These are phyloP conservation scores for Thalpophila matura DNA, from an alignment of 2,888 invertebrate species.

Conservation along the genomic window DNA sequence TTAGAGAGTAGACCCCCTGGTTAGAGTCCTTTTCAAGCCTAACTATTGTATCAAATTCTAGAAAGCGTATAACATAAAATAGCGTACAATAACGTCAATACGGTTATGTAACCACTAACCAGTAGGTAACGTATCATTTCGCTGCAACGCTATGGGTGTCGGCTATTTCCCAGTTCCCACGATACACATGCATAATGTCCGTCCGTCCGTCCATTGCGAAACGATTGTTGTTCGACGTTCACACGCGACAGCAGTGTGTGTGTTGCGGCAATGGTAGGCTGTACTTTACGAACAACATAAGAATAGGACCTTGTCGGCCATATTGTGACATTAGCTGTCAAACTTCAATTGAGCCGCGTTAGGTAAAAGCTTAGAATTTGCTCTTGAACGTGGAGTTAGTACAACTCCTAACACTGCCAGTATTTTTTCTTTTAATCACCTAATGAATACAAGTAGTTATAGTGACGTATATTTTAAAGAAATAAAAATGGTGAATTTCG, in stretches of 20 bases:
- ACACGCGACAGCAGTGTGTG: slow-evolving; percentile 69
- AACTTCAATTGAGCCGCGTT: slow-evolving; percentile 3
- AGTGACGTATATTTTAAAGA: too few relatives aligned
- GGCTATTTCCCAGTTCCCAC: slow-evolving; percentile 75
- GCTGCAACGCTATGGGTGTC: slow-evolving; percentile 66
- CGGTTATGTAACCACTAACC: slow-evolving; percentile 49
- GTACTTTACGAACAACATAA: slow-evolving; percentile 40
- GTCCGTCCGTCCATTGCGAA: slow-evolving; percentile 70
- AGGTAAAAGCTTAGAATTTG: background rate
- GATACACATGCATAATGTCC: slow-evolving; percentile 73
- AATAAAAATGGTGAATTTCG: too few relatives aligned
- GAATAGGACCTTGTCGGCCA: slow-evolving; percentile 37
- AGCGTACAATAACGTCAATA: slow-evolving; percentile 45
- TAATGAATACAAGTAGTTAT: too few relatives aligned
- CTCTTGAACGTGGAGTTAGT: background rate
- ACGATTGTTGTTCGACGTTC: slow-evolving; percentile 73
- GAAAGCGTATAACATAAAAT: slow-evolving; percentile 16
- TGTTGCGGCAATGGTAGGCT: slow-evolving; percentile 43
- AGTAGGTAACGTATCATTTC: slow-evolving; percentile 75
- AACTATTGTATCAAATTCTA: slow-evolving; percentile 11
- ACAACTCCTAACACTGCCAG: too few relatives aligned
- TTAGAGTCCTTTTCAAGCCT: background rate
- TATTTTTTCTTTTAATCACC: too few relatives aligned
- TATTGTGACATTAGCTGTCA: slow-evolving; percentile 42
- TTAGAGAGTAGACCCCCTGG: too few relatives aligned